Conservation (phyloP, 1,140 invertebrate species). For the Nasonia vitripennis region DNA sequence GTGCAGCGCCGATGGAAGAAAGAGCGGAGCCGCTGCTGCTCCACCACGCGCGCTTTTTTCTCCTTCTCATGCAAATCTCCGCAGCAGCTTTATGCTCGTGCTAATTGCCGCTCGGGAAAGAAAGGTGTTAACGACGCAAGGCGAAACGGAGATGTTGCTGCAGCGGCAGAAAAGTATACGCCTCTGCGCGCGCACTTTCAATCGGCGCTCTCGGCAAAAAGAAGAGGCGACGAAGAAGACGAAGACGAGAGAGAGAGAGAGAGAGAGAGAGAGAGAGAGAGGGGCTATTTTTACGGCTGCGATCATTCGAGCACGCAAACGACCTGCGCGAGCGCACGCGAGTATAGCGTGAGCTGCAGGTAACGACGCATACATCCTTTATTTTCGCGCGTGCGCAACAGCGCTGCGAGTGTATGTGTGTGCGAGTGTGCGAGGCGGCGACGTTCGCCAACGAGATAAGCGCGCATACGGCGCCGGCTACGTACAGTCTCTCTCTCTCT, state of each 20-base stretch:
- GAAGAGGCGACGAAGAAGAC: not conserved
- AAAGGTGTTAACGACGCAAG: constrained; percentile 49
- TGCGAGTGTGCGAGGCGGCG: not conserved
- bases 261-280: constrained; percentile 11
- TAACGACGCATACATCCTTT: constrained; percentile 29
- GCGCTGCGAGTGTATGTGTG: not conserved
- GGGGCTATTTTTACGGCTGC: constrained; percentile 11
- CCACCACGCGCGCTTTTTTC: not conserved
- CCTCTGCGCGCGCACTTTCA: not conserved
- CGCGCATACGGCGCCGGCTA: not conserved
- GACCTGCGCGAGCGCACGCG: not conserved
- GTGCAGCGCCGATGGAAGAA: not conserved
- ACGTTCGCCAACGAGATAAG: constrained; percentile 19
- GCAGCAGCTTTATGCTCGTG: constrained; percentile 19
- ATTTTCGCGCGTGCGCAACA: constrained; percentile 24
- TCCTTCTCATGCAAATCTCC: constrained; percentile 35
- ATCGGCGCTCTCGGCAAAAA: constrained; percentile 6
- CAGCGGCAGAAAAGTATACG: constrained; percentile 4
- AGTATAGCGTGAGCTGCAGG: not conserved
- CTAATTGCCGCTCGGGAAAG: constrained; percentile 42
- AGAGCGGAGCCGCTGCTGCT: no score
- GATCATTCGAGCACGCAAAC: not conserved
- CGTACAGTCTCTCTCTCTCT: no score
- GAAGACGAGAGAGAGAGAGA: constrained; percentile 4
- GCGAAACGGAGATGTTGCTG: constrained; percentile 35